Conservation (phyloP, 2,113 vertebrate species). For the Thomomys bottae region DNA sequence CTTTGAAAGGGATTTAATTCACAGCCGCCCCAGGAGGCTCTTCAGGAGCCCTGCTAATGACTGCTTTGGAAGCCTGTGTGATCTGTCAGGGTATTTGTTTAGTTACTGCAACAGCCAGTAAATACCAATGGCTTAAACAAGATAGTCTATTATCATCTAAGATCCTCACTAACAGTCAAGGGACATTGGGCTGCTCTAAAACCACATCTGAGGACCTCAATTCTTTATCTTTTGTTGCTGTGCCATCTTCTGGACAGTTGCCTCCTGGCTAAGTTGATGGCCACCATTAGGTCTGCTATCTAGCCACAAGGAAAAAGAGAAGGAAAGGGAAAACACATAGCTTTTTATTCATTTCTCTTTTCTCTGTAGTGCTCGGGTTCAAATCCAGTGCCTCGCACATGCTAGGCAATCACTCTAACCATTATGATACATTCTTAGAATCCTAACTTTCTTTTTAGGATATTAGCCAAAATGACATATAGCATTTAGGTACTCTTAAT, state of each 20-base stretch:
- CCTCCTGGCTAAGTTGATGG: background rate
- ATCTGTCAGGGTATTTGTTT: background rate
- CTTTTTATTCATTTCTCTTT: background rate
- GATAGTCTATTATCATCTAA: background rate
- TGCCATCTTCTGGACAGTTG: background rate
- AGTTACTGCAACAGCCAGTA: constrained; percentile 44
- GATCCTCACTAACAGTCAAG: constrained; percentile 5
- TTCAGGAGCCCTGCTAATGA: constrained; percentile 33
- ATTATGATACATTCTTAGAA: no score
- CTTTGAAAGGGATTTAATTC: constrained; percentile 46
- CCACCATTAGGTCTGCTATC: background rate
- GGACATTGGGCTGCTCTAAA: background rate
- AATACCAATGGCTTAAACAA: constrained; percentile 29
- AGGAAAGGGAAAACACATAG: background rate
- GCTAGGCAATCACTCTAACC: background rate
- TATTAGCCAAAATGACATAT: background rate
- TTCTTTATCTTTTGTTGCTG: background rate
- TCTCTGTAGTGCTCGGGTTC: background rate
- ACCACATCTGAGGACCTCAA: background rate
- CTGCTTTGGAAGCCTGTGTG: constrained; percentile 5
- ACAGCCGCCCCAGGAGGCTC: constrained; percentile 35
- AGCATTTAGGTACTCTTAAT: background rate
- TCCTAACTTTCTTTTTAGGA: background rate
- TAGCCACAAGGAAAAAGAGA: background rate
- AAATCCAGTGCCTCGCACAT: background rate